Conservation (phyloP, 1,140 invertebrate genomes). For the Pectinophora gossypiella region DNA sequence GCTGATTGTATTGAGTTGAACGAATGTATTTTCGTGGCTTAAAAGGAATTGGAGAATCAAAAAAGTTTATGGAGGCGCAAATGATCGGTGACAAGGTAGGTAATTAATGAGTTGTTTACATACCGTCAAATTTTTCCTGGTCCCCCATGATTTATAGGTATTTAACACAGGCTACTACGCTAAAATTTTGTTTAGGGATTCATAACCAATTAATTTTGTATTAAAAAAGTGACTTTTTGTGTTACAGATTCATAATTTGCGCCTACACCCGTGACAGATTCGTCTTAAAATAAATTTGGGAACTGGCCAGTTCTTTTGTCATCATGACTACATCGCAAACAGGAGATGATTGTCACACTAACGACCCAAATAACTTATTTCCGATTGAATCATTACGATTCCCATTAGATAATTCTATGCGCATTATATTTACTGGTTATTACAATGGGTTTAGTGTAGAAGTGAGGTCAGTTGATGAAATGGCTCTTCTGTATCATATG, state of each 20-base stretch:
- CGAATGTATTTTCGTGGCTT: too few species aligned
- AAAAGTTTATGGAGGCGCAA: too few species aligned
- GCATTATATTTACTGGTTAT: conserved; percentile 76
- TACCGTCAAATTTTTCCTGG: too few species aligned
- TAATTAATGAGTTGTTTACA: too few species aligned
- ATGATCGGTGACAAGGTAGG: too few species aligned
- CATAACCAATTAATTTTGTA: conserved; percentile 37
- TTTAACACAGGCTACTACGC: neutral
- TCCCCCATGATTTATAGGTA: too few species aligned
- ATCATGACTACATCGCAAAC: conserved; percentile 52
- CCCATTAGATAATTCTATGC: conserved; percentile 53
- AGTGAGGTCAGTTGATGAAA: conserved; percentile 77
- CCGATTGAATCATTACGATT: conserved; percentile 47
- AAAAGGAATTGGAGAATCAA: too few species aligned
- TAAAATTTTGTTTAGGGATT: conserved; percentile 17
- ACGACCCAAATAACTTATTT: conserved; percentile 45
- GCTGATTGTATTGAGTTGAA: too few species aligned
- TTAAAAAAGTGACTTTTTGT: conserved; percentile 36
- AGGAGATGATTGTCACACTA: conserved; percentile 50
- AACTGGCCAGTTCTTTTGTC: conserved; percentile 65
- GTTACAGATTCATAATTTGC: conserved; percentile 51
- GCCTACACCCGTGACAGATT: conserved; percentile 49
- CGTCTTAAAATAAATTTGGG: conserved; percentile 63
- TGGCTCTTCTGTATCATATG: conserved; percentile 79
- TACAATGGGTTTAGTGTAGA: conserved; percentile 81